Conservation (phyloP, 64 coral and sea anemone species). For the Dendrophyllia cribrosa region DNA sequence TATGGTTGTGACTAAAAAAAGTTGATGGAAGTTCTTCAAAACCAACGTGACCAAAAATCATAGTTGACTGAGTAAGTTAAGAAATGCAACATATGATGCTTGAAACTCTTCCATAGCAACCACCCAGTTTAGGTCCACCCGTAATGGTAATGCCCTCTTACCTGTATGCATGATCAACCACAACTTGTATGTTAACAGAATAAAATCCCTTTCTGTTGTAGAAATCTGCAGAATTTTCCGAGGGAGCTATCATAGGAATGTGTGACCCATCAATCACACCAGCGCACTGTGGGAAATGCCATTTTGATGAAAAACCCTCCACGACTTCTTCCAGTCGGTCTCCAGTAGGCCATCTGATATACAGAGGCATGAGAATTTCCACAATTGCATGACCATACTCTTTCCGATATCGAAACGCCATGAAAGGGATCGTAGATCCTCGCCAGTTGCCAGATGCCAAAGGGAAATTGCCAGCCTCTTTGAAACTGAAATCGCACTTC, state of each 20-base stretch:
- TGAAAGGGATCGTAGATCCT: slow-evolving; percentile 25
- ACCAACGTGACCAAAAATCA: no score
- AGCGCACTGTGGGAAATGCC: neutral
- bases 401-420: slow-evolving; percentile 46
- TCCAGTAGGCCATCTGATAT: neutral
- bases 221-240: neutral
- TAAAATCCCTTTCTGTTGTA: slow-evolving; percentile 42
- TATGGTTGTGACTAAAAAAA: no score
- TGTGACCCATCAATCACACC: slow-evolving; percentile 22
- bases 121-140: no score
- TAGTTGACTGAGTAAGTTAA: no score
- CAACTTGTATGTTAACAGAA: slow-evolving; percentile 4
- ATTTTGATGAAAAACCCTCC: neutral
- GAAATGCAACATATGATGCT: no score
- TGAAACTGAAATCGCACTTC: neutral
- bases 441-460: slow-evolving; percentile 54
- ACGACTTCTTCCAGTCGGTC: neutral
- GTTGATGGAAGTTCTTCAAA: no score
- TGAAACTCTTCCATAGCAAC: no score
- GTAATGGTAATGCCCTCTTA: neutral
- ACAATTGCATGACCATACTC: neutral
- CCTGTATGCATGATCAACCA: slow-evolving; percentile 21
- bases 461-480: slow-evolving; percentile 45
- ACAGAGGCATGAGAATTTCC: neutral
- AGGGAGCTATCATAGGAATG: neutral